Evolutionary conservation across 2,888 invertebrate genomes (phyloP).

Genomic region (Acanthococcus lagerstroemiae): DNA sequence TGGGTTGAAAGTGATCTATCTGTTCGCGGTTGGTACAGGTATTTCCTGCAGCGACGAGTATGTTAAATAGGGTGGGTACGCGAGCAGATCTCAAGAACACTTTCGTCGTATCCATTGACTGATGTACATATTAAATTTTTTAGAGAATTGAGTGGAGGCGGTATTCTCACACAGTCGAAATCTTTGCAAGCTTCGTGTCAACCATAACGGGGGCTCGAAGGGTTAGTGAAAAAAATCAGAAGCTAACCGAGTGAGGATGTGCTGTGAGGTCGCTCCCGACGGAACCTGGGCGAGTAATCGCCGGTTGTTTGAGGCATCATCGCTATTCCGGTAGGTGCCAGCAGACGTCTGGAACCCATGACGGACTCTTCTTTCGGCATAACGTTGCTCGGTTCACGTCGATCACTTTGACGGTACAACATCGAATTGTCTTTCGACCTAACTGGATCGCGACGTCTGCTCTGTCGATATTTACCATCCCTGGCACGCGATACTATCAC

Average conservation of each 20-base stretch:
- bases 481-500: constrained; percentile 2
- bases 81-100: too few species aligned
- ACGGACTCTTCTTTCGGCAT: constrained; percentile 10
- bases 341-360: constrained; percentile 15
- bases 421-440: background rate
- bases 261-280: constrained; percentile 23
- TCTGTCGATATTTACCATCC: constrained; percentile 11
- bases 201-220: too few species aligned
- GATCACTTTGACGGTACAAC: background rate
- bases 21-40: too few species aligned
- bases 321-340: constrained; percentile 15
- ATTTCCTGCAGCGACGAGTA: too few species aligned
- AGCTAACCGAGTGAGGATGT: constrained; percentile 22
- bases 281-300: constrained; percentile 10
- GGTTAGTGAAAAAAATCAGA: too few species aligned
- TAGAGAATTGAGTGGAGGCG: too few species aligned
- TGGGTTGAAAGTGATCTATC: too few species aligned
- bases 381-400: background rate
- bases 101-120: too few species aligned
- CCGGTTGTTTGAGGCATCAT: background rate
- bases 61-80: too few species aligned
- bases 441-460: constrained; percentile 5
- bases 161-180: too few species aligned
- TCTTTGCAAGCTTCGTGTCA: too few species aligned
- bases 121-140: too few species aligned